phyloP scores from a whole-genome alignment of 2,113 vertebrate genomes.

The Mus pahari region DNA sequence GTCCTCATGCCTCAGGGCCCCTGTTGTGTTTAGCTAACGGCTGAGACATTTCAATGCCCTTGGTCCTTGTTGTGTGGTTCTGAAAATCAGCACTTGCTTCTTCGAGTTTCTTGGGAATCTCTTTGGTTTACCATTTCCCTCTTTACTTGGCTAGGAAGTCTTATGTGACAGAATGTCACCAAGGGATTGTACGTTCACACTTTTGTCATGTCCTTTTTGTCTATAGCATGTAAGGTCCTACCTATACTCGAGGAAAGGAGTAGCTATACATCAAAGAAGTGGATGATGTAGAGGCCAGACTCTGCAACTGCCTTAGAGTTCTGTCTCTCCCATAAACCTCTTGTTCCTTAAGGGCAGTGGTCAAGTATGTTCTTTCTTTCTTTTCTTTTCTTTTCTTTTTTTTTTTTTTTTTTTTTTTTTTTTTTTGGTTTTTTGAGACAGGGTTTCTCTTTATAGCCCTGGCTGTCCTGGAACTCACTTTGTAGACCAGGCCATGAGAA shows the following conservation, averaged over 20 bases:
- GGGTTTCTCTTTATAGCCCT: no score
- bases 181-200: background rate
- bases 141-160: background rate
- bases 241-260: background rate
- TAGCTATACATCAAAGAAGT: background rate
- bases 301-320: background rate
- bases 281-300: background rate
- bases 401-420: no score
- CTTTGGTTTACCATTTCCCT: background rate
- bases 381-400: no score
- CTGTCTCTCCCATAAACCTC: background rate
- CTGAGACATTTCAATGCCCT: background rate
- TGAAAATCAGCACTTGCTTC: background rate
- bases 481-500: no score
- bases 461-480: no score
- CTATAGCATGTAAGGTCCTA: background rate
- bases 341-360: background rate
- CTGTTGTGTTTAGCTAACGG: background rate
- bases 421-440: no score
- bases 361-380: background rate
- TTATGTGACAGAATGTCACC: background rate
- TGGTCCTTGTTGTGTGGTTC: background rate
- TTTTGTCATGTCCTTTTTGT: background rate
- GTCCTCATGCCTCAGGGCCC: background rate
- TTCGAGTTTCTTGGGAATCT: background rate